Evolutionary conservation across 64 coral and sea anemone species (phyloP).

Genomic region (Stichodactyla mertensii): DNA sequence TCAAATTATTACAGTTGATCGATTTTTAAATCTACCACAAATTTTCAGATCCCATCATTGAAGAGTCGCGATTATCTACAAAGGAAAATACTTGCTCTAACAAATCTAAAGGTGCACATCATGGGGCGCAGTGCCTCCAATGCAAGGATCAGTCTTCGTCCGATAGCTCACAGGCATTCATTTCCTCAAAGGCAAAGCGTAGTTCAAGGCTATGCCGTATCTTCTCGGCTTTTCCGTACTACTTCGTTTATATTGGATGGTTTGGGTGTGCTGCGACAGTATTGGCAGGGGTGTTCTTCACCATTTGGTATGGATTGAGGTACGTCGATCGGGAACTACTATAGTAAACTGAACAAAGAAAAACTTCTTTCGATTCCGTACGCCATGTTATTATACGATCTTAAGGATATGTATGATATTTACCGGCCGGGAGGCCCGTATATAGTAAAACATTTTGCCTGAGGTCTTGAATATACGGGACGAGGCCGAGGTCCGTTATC

Average conservation of each 20-base stretch:
- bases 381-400: too few species aligned
- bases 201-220: background rate
- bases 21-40: background rate
- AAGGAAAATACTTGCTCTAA: background rate
- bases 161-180: background rate
- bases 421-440: too few species aligned
- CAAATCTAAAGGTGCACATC: background rate
- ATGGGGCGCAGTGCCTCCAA: background rate
- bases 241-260: constrained; percentile 40
- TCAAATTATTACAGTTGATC: too few species aligned
- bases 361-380: too few species aligned
- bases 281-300: constrained; percentile 8
- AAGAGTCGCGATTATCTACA: background rate
- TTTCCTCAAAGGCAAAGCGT: background rate
- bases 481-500: too few species aligned
- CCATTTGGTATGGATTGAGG: constrained; percentile 56
- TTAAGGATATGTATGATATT: too few species aligned
- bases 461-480: too few species aligned
- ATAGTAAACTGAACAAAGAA: background rate
- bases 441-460: too few species aligned
- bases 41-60: background rate
- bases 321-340: background rate
- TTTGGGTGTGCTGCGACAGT: constrained; percentile 33
- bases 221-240: background rate
- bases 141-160: background rate